Evolutionary conservation across 1,140 invertebrate species (phyloP), one percentile per base, ranked within the genome.

Genomic region (Cyphomyrmex costatus): DNA sequence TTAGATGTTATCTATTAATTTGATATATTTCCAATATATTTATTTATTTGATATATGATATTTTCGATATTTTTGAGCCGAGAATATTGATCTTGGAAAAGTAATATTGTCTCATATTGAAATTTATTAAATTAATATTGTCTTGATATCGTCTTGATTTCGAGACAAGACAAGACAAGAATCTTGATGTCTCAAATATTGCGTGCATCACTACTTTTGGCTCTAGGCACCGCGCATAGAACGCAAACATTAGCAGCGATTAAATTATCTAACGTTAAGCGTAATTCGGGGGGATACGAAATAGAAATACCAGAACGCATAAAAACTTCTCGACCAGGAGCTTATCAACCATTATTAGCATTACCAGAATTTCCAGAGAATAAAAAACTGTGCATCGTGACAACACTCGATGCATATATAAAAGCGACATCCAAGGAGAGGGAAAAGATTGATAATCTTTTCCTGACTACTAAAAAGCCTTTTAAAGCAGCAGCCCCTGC

Each of bases 391-490:
- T 73, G 51, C 2, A 53, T 21, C 4, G 70, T 1, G 1, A 19
- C 51, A 14, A 73, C 51, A 12, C 0, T 68, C 2, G 24, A 24
- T 2, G 33, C 8, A 0, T 85, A 49, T 1, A 68, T 68, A 0
- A 0, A 68, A 16, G 8, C 12, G 10, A 16, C 65, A 16, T 3
- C 12, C 0, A 0, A 24, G 4, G 5, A 0, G 36, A 24, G 5
- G 2, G 24, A 10, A 3, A 21, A 68, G 0, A 16, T 79, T 0
- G 30, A 65, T 8, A 14, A 51, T 8, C 24, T n/a, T 1, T 49
- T 86, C 24, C 8, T 61, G 0, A 70, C 30, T 3, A 61, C 3
- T 2, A 87, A 82, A 79, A 90, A 86, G n/a, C 91, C 88, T 12
- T 30, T 86, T 61, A 84, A 53, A 51, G 46, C 73, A 14, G 91